Percentiles rank a stretch among this genome's conserved stretches.
Conservation (phyloP, 2,797 vertebrate species). For the Melanotaenia pygmaea region DNA sequence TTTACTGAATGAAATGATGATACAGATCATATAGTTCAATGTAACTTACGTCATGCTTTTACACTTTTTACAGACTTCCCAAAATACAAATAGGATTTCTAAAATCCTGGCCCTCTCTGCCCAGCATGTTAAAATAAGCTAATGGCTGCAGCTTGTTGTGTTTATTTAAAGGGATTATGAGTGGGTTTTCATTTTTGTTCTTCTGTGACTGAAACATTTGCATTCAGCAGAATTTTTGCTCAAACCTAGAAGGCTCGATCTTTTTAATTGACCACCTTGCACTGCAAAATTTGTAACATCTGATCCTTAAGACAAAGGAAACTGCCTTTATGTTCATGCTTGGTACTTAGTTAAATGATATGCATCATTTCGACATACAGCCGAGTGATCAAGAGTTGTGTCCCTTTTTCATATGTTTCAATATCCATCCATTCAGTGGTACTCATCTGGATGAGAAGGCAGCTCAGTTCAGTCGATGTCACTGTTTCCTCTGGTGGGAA, state of each 20-base stretch:
- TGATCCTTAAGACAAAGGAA: slow-evolving; percentile 41
- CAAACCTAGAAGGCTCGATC: slow-evolving; percentile 1
- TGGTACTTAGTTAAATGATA: slow-evolving; percentile 34
- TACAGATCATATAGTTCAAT: not conserved
- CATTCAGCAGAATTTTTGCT: slow-evolving; percentile 24
- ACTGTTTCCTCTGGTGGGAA: slow-evolving; percentile 8
- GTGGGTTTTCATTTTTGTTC: slow-evolving; percentile 48
- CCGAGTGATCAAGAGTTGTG: not conserved
- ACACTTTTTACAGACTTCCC: not conserved
- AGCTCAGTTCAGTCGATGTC: slow-evolving; percentile 21
- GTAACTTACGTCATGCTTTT: not conserved
- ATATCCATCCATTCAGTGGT: slow-evolving; percentile 22
- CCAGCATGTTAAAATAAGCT: slow-evolving; percentile 39
- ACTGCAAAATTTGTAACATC: slow-evolving; percentile 56
- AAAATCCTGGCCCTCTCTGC: not conserved
- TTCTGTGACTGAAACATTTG: slow-evolving; percentile 25
- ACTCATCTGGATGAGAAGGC: slow-evolving; percentile 11
- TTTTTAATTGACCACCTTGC: slow-evolving; percentile 40
- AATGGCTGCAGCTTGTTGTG: slow-evolving; percentile 31
- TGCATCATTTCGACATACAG: slow-evolving; percentile 42
- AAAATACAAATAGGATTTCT: not conserved
- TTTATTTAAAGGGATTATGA: slow-evolving; percentile 57
- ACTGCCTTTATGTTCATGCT: slow-evolving; percentile 49
- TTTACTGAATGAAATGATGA: not conserved
- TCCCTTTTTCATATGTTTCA: slow-evolving; percentile 19